A percentile compares a stretch with the other conserved stretches of the same genome.
Conservation (phyloP, 2,797 vertebrate species). For the Lacerta bilineata region DNA sequence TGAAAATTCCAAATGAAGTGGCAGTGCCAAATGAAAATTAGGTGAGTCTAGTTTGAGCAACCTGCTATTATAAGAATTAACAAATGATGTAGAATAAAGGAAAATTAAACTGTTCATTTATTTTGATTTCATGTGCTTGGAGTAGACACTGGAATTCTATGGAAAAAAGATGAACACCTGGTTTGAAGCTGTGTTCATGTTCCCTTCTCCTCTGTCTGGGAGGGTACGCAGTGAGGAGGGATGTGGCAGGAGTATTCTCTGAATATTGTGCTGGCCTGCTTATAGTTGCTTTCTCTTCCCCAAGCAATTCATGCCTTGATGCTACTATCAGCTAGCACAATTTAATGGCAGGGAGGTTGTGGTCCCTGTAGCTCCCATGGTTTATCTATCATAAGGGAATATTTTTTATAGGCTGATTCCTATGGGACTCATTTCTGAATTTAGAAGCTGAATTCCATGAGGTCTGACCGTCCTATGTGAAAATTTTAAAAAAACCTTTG, state of each 20-base stretch:
- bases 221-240: neutral
- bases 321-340: neutral
- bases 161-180: neutral
- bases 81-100: neutral
- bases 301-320: constrained; percentile 10
- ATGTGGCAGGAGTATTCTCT: too few species aligned
- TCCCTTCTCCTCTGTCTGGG: neutral
- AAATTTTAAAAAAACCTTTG: neutral
- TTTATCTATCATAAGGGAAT: constrained; percentile 56
- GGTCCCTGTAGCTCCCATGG: constrained; percentile 24
- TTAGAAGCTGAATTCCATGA: constrained; percentile 12
- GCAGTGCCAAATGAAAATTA: neutral
- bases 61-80: neutral
- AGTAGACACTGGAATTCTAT: neutral
- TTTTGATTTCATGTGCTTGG: constrained; percentile 13
- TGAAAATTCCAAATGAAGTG: neutral
- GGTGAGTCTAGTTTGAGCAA: neutral
- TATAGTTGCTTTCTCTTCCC: constrained; percentile 4
- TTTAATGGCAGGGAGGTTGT: neutral
- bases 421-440: neutral
- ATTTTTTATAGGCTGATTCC: neutral
- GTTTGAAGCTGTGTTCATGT: neutral
- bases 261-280: neutral
- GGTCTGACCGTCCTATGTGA: neutral
- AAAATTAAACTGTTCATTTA: constrained; percentile 1